Evolutionary conservation across 2,113 vertebrate species (phyloP).

Genomic region (Pitta sordida): DNA sequence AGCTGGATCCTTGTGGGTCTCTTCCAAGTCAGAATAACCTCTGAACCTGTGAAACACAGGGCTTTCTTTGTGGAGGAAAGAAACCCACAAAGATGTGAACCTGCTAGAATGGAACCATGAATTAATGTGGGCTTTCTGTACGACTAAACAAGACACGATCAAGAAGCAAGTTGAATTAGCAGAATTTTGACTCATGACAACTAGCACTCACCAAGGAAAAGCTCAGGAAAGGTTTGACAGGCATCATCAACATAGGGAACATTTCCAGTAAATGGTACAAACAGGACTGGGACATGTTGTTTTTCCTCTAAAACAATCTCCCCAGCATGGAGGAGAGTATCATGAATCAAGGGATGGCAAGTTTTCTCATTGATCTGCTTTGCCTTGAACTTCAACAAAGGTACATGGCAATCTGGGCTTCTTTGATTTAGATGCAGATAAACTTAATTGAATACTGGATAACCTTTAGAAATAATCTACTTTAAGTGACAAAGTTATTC

Average conservation of each 20-base stretch:
- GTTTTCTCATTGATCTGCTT: not conserved
- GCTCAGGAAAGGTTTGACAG: not conserved
- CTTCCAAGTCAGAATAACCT: too few relatives aligned
- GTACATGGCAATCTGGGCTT: not conserved
- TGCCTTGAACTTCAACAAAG: not conserved
- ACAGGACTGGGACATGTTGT: not conserved
- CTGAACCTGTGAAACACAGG: too few relatives aligned
- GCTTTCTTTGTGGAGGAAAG: too few relatives aligned
- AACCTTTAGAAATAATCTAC: constrained; percentile 32
- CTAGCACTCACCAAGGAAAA: not conserved
- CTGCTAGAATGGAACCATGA: too few relatives aligned
- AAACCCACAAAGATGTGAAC: too few relatives aligned
- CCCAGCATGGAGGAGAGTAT: too few relatives aligned
- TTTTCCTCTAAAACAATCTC: not conserved
- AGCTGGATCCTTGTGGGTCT: too few relatives aligned
- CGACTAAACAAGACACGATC: too few relatives aligned
- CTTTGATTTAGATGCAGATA: not conserved
- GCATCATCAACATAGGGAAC: accelerated
- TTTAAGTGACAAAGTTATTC: not conserved
- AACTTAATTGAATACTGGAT: not conserved
- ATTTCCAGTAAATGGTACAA: not conserved
- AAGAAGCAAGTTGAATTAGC: too few relatives aligned
- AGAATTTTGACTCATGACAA: too few relatives aligned
- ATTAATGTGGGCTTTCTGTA: too few relatives aligned
- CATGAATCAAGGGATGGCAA: accelerated